Conservation (phyloP, 2,797 vertebrate genomes). For the Myotis planiceps region DNA sequence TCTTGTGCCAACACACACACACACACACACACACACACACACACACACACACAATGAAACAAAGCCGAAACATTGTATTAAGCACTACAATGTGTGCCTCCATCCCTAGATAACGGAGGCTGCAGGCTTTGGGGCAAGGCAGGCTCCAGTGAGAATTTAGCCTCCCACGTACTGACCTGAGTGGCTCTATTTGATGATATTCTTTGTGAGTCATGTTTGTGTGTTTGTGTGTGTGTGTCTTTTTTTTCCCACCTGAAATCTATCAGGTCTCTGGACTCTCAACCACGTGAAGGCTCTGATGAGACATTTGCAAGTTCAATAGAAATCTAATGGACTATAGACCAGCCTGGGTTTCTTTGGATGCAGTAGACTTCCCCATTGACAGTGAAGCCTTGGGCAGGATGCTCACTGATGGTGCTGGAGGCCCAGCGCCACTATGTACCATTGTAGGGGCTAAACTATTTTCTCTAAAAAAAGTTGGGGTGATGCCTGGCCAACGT, state of each 20-base stretch:
- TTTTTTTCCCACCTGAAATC: neutral
- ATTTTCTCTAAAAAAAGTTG: neutral
- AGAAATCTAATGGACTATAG: neutral
- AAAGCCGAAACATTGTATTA: conserved; percentile 44
- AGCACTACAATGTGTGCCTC: neutral
- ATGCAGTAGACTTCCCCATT: neutral
- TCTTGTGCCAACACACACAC: conserved; percentile 78
- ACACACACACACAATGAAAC: neutral
- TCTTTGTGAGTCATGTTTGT: neutral
- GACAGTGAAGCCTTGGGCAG: neutral
- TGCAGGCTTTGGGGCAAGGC: neutral
- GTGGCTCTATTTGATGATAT: neutral
- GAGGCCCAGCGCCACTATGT: neutral
- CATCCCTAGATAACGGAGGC: too few species aligned
- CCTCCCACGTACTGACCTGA: neutral
- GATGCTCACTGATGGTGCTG: rapidly evolving
- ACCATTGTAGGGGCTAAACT: neutral
- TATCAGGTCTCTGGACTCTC: neutral
- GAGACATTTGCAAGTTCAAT: neutral
- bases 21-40: too few species aligned
- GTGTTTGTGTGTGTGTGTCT: neutral
- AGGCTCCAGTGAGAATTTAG: neutral
- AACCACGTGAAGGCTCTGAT: neutral
- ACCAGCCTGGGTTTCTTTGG: neutral
- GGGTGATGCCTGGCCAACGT: neutral